phyloP scores from a whole-genome alignment of 2,888 invertebrate species.

The Nineta flava region DNA sequence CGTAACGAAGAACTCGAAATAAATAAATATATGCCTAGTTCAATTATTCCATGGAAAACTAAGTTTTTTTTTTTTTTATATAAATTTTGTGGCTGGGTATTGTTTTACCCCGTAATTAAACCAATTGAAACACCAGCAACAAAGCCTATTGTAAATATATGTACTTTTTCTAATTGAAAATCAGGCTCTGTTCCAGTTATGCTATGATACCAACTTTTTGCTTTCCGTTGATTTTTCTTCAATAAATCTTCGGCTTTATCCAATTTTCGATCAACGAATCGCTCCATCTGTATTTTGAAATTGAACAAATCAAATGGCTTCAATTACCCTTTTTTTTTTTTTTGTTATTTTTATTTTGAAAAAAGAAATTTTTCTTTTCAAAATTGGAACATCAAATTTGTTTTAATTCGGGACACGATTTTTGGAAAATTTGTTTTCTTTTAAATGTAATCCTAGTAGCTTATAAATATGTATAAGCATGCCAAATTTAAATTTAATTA shows the following conservation, averaged over 20 bases:
- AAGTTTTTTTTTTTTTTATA: no score
- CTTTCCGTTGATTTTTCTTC: constrained; percentile 52
- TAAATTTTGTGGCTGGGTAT: not conserved
- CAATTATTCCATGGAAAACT: no score
- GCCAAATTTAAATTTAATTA: no score
- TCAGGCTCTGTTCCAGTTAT: constrained; percentile 45
- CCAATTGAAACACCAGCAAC: constrained; percentile 65
- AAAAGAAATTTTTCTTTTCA: no score
- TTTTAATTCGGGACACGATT: no score
- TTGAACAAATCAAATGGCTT: constrained; percentile 18
- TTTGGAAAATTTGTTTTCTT: no score
- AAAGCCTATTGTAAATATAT: constrained; percentile 68
- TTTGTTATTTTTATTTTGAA: not conserved
- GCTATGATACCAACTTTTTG: constrained; percentile 60
- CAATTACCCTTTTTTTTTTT: not conserved
- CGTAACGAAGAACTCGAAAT: no score
- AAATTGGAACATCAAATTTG: not conserved
- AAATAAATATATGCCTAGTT: no score
- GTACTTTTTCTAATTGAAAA: constrained; percentile 56
- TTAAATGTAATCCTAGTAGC: no score
- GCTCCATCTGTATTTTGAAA: constrained; percentile 44
- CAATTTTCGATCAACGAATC: constrained; percentile 64
- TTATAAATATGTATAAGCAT: no score
- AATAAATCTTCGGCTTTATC: constrained; percentile 62
- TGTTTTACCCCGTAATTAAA: constrained; percentile 20